These are phyloP conservation scores for Harpalus rubripes DNA, from an alignment of 2,888 invertebrate genomes.

Conservation along the genomic window DNA sequence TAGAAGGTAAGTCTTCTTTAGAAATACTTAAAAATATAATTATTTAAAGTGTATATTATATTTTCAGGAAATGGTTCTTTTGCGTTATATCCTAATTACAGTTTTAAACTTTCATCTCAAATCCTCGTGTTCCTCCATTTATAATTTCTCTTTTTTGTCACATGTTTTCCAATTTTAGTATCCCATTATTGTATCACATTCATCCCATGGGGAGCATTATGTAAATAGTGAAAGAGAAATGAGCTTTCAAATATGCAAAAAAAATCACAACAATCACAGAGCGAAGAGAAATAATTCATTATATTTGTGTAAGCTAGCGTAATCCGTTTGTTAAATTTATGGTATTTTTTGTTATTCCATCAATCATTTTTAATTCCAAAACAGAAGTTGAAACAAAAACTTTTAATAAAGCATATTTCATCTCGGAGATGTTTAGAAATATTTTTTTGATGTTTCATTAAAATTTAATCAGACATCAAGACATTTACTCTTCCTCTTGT, in stretches of 20 bases:
- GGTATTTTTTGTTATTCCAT: slow-evolving; percentile 28
- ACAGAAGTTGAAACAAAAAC: slow-evolving; percentile 32
- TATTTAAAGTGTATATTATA: no score
- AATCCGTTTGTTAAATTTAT: slow-evolving; percentile 26
- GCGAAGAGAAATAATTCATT: slow-evolving; percentile 22
- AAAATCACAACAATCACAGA: slow-evolving; percentile 9
- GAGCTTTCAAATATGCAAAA: neutral
- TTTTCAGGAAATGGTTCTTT: no score
- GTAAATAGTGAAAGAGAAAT: neutral
- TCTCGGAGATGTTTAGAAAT: slow-evolving; percentile 17
- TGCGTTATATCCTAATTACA: no score
- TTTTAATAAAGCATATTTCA: slow-evolving; percentile 40
- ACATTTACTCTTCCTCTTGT: neutral
- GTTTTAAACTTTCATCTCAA: no score
- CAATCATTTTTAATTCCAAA: slow-evolving; percentile 29
- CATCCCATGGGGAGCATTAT: neutral
- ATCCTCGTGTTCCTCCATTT: no score
- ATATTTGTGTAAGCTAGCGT: slow-evolving; percentile 28
- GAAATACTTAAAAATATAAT: no score
- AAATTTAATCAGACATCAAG: slow-evolving; percentile 29
- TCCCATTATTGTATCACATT: no score
- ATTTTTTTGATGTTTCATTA: slow-evolving; percentile 35
- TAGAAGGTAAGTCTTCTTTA: no score
- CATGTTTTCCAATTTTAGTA: no score
- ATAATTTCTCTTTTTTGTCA: no score